A percentile compares a stretch with the other conserved stretches of the same genome.
Evolutionary conservation across 2,113 vertebrate genomes (phyloP).

Genomic region (Cygnus atratus): DNA sequence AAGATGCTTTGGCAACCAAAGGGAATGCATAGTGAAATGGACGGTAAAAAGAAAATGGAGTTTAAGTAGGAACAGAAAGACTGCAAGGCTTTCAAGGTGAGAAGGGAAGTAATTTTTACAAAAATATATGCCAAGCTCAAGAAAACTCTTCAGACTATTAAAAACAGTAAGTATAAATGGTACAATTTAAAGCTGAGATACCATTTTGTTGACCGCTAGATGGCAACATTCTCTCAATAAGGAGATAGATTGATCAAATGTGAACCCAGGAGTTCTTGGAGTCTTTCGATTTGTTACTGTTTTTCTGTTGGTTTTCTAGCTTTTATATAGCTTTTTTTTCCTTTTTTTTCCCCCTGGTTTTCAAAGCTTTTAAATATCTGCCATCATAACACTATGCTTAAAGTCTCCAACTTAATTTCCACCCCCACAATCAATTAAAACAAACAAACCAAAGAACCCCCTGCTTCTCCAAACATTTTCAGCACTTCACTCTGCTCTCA

Average conservation of each 20-base stretch:
- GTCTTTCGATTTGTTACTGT: not conserved
- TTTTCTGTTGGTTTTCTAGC: not conserved
- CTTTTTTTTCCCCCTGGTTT: not conserved
- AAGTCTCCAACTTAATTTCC: not conserved
- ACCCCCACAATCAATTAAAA: not conserved
- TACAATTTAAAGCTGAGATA: not conserved
- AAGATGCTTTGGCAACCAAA: not conserved
- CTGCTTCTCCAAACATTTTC: not conserved
- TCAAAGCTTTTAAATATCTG: not conserved
- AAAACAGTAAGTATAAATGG: not conserved
- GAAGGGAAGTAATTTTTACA: not conserved
- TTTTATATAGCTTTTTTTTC: too few species aligned
- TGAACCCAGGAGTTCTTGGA: not conserved
- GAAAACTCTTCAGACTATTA: not conserved
- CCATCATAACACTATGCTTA: rapidly evolving
- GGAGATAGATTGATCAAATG: not conserved
- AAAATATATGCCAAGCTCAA: not conserved
- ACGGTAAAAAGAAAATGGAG: not conserved
- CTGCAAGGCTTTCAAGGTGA: not conserved
- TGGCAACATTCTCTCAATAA: conserved; percentile 24
- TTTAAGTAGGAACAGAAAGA: not conserved
- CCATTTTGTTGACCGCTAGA: not conserved
- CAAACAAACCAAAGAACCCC: not conserved
- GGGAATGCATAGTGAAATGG: not conserved
- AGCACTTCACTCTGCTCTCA: not conserved